Conservation (phyloP, 2,113 vertebrate genomes). For the Passer domesticus region DNA sequence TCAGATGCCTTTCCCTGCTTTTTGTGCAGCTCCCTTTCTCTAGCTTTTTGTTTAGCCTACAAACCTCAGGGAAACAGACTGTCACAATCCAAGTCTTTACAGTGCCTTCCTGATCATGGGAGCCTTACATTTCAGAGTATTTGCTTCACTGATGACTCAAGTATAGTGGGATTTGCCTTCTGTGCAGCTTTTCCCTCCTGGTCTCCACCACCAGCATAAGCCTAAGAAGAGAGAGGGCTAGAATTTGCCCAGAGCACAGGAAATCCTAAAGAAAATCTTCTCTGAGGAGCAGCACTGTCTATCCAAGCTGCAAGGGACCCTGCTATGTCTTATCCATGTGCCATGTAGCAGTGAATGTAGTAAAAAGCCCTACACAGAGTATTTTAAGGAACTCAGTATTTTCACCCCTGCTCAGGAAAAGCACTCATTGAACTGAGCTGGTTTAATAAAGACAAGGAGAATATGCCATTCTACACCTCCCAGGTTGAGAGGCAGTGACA, state of each 20-base stretch:
- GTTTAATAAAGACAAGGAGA: neutral
- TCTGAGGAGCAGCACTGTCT: neutral
- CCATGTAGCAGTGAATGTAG: neutral
- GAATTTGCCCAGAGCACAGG: neutral
- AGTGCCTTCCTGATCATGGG: neutral
- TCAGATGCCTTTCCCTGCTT: neutral
- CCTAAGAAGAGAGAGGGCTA: neutral
- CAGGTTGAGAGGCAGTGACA: neutral
- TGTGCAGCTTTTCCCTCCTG: neutral
- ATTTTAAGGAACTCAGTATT: neutral
- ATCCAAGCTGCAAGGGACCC: neutral
- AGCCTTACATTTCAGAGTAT: neutral
- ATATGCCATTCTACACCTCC: neutral
- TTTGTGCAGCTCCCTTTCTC: neutral
- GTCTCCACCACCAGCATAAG: neutral
- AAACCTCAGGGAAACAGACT: neutral
- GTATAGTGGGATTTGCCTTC: neutral
- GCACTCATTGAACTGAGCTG: neutral
- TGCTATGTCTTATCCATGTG: neutral
- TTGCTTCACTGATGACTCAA: neutral
- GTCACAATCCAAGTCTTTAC: neutral
- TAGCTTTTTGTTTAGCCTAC: neutral
- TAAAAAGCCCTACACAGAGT: neutral
- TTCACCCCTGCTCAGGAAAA: neutral
- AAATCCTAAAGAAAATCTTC: neutral